Conservation (phyloP, 1,140 invertebrate genomes). For the Cherax destructor region DNA sequence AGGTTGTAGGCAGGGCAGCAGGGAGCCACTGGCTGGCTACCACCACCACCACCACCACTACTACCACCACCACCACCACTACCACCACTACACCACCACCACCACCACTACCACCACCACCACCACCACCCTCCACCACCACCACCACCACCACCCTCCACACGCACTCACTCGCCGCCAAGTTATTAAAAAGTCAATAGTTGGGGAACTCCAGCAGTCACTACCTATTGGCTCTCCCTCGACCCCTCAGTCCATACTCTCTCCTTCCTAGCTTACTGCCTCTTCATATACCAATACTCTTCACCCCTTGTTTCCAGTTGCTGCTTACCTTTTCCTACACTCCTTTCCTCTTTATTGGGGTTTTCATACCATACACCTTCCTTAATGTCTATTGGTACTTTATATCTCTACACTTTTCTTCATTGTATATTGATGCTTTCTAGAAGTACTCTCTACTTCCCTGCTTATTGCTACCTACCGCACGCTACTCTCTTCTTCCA, state of each 20-base stretch:
- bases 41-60: background rate
- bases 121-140: background rate
- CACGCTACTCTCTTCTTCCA: too few species aligned
- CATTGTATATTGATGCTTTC: too few species aligned
- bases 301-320: background rate
- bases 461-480: too few species aligned
- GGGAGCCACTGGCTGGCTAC: background rate
- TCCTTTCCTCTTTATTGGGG: background rate
- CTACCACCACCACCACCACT: too few species aligned
- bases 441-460: too few species aligned
- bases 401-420: too few species aligned
- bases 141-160: background rate
- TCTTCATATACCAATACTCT: background rate
- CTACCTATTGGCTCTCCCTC: background rate
- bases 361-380: too few species aligned
- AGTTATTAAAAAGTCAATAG: constrained; percentile 41
- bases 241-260: background rate
- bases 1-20: background rate
- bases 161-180: constrained; percentile 6
- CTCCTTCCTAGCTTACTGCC: background rate
- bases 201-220: background rate
- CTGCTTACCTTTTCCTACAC: background rate
- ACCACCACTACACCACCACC: too few species aligned
- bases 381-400: too few species aligned
- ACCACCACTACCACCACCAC: too few species aligned